Evolutionary conservation across 2,888 invertebrate genomes (phyloP).

Genomic region (Eupithecia subfuscata): DNA sequence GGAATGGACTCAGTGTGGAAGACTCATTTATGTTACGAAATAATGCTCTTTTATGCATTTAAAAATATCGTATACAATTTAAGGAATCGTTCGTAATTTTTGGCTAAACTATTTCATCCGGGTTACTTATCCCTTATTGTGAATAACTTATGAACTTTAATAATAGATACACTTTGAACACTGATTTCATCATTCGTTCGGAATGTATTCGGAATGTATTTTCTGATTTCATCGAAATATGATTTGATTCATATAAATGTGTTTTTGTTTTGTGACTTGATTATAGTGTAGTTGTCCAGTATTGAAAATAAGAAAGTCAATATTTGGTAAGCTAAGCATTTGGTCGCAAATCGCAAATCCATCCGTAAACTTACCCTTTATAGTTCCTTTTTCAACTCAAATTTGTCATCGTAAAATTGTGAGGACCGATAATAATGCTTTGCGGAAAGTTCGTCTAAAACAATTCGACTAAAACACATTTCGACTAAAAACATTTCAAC

Average conservation of each 20-base stretch:
- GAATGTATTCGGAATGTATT: background rate
- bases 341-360: no score
- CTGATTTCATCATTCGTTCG: background rate
- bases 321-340: background rate
- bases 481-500: no score
- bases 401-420: background rate
- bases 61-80: conserved; percentile 23
- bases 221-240: background rate
- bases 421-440: background rate
- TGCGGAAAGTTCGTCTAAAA: no score
- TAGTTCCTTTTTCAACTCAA: no score
- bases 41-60: conserved; percentile 33
- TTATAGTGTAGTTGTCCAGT: background rate
- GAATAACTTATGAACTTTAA: background rate
- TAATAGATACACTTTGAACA: no score
- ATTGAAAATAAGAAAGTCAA: background rate
- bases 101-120: conserved; percentile 8
- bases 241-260: background rate
- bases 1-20: conserved; percentile 30
- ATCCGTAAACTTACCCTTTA: no score
- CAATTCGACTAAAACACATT: no score
- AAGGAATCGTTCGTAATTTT: conserved; percentile 7
- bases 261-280: background rate
- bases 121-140: background rate
- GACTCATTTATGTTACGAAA: conserved; percentile 31